A percentile compares a stretch with the other conserved stretches of the same genome.
Evolutionary conservation across 2,797 vertebrate species (phyloP).

Genomic region (Xenops minutus): DNA sequence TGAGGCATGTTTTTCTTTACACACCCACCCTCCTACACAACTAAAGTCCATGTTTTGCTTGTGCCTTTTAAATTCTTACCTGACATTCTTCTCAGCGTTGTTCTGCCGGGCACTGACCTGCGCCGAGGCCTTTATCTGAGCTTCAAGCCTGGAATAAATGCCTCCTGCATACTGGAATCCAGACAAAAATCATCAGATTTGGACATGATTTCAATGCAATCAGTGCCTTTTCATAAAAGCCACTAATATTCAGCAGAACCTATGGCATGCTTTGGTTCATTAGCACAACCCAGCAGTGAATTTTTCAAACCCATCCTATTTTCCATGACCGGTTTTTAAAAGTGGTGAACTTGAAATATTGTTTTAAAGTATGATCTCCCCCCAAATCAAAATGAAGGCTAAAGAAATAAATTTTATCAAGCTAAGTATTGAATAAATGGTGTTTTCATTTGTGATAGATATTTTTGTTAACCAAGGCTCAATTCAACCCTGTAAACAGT

Average conservation of each 20-base stretch:
- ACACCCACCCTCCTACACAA: not conserved
- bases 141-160: slow-evolving; percentile 91
- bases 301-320: not conserved
- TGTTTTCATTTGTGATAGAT: not conserved
- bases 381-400: not conserved
- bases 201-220: not conserved
- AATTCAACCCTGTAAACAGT: not conserved
- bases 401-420: not conserved
- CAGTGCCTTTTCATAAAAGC: not conserved
- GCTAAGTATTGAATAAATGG: not conserved
- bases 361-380: not conserved
- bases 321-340: not conserved
- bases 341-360: not conserved
- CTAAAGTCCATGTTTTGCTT: not conserved
- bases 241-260: not conserved
- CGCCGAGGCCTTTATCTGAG: slow-evolving; percentile 84
- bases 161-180: slow-evolving; percentile 85
- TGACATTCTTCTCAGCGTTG: slow-evolving; percentile 85
- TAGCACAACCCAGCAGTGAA: not conserved
- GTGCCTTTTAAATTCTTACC: slow-evolving; percentile 69
- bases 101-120: slow-evolving; percentile 80
- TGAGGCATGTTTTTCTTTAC: rapidly evolving
- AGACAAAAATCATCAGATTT: not conserved
- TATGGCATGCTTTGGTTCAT: not conserved
- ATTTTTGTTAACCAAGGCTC: not conserved